These are phyloP conservation scores for Loxodonta africana DNA, from an alignment of 2,113 vertebrate species.

Conservation along the genomic window DNA sequence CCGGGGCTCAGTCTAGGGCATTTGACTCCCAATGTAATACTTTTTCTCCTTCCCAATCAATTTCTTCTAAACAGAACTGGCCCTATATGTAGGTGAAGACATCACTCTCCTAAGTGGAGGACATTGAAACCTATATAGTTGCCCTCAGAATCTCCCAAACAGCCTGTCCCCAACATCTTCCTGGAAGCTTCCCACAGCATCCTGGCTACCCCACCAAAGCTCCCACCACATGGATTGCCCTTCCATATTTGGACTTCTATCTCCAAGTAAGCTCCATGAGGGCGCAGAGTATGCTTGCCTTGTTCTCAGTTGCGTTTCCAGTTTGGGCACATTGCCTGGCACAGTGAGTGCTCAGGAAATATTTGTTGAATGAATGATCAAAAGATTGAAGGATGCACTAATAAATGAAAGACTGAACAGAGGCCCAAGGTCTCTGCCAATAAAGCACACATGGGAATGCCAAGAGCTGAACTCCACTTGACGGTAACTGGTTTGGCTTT, in stretches of 20 bases:
- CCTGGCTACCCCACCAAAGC: not conserved
- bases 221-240: accelerated
- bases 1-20: not conserved
- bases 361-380: not conserved
- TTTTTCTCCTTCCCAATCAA: not conserved
- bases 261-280: not conserved
- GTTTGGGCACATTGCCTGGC: not conserved
- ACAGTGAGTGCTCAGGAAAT: not conserved
- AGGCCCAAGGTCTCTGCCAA: not conserved
- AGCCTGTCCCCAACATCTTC: not conserved
- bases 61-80: conserved; percentile 14
- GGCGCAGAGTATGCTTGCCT: not conserved
- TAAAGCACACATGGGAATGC: not conserved
- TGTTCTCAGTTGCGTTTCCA: not conserved
- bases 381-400: not conserved
- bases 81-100: not conserved
- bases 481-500: not conserved
- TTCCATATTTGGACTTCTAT: not conserved
- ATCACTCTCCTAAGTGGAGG: not conserved
- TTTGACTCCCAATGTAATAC: not conserved
- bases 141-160: not conserved
- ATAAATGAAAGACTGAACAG: not conserved
- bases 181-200: not conserved
- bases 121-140: not conserved
- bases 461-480: not conserved